Conservation (phyloP, 2,113 vertebrate species). For the Todiramphus saurophagus region DNA sequence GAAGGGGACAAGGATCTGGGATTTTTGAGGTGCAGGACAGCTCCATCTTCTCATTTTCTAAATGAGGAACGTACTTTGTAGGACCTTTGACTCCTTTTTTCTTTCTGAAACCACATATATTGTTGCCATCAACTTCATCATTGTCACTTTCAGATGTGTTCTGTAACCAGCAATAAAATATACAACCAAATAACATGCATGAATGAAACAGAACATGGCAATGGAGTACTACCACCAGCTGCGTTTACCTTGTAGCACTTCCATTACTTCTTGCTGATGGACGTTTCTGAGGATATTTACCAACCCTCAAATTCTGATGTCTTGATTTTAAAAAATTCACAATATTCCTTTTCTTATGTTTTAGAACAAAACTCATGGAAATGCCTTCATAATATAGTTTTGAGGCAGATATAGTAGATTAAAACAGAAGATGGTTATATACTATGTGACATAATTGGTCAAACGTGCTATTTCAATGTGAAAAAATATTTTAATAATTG, state of each 20-base stretch:
- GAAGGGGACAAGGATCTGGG: constrained; percentile 33
- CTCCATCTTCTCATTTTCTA: constrained; percentile 72
- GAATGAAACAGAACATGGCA: not conserved
- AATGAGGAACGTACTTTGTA: constrained; percentile 44
- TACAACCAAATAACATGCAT: constrained; percentile 33
- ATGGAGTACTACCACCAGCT: not conserved
- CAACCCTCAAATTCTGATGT: not conserved
- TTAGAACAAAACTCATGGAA: not conserved
- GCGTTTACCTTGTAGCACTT: not conserved
- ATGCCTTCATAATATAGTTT: not conserved
- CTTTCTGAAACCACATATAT: constrained; percentile 75
- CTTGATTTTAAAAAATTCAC: not conserved
- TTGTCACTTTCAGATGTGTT: constrained; percentile 65
- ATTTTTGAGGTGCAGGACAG: constrained; percentile 27
- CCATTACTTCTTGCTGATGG: not conserved
- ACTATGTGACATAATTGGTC: not conserved
- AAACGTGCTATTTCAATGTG: not conserved
- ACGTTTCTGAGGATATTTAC: not conserved
- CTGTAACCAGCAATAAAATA: constrained; percentile 76
- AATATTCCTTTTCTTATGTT: not conserved
- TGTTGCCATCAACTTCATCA: constrained; percentile 82
- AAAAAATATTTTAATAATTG: not conserved
- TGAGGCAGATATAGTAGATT: not conserved
- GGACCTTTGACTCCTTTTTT: constrained; percentile 77
- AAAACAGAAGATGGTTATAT: not conserved